Conservation (phyloP, 2,113 vertebrate species). For the Seriola quinqueradiata region DNA sequence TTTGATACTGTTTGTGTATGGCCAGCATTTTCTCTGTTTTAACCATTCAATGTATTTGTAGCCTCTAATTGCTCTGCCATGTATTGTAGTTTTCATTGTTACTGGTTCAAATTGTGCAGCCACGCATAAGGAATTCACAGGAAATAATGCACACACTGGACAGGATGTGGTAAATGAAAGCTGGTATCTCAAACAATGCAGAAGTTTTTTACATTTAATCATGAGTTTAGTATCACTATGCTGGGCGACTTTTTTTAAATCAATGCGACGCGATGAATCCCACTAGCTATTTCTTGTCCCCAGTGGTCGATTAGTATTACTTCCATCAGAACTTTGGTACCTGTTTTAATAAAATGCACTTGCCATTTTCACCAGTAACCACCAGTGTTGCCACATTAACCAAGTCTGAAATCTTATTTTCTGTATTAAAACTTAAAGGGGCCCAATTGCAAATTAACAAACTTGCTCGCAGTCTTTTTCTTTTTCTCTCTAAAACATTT, state of each 20-base stretch:
- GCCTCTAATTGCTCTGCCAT: not conserved
- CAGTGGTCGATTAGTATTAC: not conserved
- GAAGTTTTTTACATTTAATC: too few relatives aligned
- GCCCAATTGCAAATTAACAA: too few relatives aligned
- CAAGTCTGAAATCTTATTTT: too few relatives aligned
- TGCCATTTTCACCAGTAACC: not conserved
- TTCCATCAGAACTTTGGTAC: not conserved
- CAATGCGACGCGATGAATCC: not conserved
- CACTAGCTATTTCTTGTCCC: not conserved
- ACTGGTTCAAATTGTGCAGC: not conserved
- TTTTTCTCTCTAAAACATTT: too few relatives aligned
- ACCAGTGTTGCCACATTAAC: not conserved
- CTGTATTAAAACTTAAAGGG: too few relatives aligned
- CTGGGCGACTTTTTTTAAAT: not conserved
- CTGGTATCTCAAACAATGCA: not conserved
- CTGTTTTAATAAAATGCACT: not conserved
- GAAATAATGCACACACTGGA: not conserved
- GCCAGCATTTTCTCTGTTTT: not conserved
- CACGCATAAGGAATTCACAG: not conserved
- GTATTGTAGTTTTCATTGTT: not conserved
- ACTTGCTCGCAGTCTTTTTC: too few relatives aligned
- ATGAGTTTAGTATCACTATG: too few relatives aligned
- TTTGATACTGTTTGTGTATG: not conserved
- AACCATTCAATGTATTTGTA: not conserved
- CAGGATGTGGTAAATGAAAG: not conserved